Conservation (phyloP, 92 coral and sea anemone species). For the Paramuricea clavata region DNA sequence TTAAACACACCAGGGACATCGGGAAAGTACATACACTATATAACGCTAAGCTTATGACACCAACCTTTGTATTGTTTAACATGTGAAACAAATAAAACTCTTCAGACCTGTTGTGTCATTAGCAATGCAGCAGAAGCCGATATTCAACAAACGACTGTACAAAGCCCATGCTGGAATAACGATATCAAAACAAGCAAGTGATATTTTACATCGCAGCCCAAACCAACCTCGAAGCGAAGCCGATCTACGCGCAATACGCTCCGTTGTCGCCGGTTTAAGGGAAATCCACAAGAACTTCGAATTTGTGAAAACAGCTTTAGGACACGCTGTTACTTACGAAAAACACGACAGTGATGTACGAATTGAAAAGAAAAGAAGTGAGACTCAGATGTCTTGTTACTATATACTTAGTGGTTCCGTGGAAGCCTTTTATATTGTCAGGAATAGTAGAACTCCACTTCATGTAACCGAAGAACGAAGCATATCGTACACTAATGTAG, state of each 20-base stretch:
- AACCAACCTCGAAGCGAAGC: conserved; percentile 62
- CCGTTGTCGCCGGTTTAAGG: conserved; percentile 88
- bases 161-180: conserved; percentile 97
- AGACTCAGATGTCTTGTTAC: conserved; percentile 81
- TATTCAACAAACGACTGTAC: conserved; percentile 91
- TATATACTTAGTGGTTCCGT: conserved; percentile 92
- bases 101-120: neutral
- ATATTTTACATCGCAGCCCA: conserved; percentile 65
- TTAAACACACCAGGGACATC: neutral
- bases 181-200: conserved; percentile 76
- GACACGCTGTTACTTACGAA: conserved; percentile 83
- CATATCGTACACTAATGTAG: conserved; percentile 88
- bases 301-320: conserved; percentile 83
- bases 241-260: conserved; percentile 77
- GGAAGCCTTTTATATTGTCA: conserved; percentile 81
- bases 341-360: conserved; percentile 73
- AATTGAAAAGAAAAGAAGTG: conserved; percentile 72
- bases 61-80: neutral
- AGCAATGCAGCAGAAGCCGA: conserved; percentile 74
- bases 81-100: neutral
- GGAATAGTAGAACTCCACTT: conserved; percentile 46
- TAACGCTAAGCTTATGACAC: neutral
- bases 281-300: conserved; percentile 89
- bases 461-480: conserved; percentile 54
- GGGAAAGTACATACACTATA: neutral